Evolutionary conservation across 2,888 invertebrate genomes (phyloP).

Genomic region (Acanthosepion lycidas): DNA sequence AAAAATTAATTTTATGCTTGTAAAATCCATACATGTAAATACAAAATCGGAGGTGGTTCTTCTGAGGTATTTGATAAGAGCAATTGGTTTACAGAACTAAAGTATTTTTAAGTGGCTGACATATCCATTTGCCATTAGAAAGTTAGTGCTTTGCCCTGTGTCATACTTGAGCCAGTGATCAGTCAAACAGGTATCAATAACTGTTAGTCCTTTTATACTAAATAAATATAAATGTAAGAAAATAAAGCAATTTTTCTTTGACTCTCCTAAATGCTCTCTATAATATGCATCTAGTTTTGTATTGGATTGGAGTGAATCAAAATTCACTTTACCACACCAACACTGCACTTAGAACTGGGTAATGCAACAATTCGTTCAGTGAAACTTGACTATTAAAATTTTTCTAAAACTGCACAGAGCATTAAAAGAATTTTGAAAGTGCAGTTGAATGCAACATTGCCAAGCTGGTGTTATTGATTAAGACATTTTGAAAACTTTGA

Average conservation of each 20-base stretch:
- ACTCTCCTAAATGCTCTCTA: neutral
- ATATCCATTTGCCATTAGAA: no score
- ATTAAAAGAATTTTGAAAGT: neutral
- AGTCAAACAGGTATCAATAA: neutral
- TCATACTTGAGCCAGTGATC: neutral
- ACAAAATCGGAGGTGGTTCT: no score
- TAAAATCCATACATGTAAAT: no score
- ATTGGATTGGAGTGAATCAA: neutral
- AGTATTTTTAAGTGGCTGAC: no score
- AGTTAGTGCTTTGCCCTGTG: neutral
- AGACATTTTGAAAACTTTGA: conserved; percentile 33
- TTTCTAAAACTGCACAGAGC: neutral
- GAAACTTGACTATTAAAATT: neutral
- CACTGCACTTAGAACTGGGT: neutral
- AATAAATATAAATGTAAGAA: neutral
- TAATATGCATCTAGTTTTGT: neutral
- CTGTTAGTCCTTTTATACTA: neutral
- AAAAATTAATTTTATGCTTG: no score
- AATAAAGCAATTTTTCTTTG: neutral
- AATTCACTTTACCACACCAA: neutral
- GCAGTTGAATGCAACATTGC: neutral
- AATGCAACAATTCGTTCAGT: neutral
- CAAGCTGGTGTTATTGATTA: conserved; percentile 33
- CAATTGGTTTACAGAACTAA: no score
- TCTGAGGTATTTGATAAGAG: no score